These are phyloP conservation scores for Papilio dardanus DNA, from an alignment of 1,140 invertebrate species.

Conservation along the genomic window DNA sequence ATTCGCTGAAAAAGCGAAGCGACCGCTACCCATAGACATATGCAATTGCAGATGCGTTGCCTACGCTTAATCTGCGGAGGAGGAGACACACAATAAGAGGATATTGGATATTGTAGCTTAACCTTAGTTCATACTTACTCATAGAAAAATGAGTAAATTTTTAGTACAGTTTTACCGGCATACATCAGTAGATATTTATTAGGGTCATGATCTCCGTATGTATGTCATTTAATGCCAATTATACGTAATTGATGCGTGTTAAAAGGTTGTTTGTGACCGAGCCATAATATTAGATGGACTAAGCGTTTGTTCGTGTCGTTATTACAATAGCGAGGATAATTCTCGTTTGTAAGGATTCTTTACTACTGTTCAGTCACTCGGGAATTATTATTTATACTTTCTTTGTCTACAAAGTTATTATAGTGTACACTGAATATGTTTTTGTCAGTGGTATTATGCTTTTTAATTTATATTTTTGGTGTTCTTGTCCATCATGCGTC, in stretches of 20 bases:
- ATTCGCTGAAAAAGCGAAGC: no score
- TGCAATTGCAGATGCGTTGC: no score
- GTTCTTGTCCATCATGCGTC: no score
- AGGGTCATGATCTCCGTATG: slow-evolving; percentile 35
- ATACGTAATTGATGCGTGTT: slow-evolving; percentile 38
- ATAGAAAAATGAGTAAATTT: no score
- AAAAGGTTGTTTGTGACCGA: slow-evolving; percentile 36
- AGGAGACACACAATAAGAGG: no score
- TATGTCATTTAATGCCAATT: slow-evolving; percentile 37
- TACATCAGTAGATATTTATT: slow-evolving; percentile 31
- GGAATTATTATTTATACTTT: not conserved
- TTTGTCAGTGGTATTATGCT: no score
- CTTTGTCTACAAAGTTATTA: slow-evolving; percentile 1
- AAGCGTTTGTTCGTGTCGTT: slow-evolving; percentile 32
- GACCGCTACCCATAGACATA: no score
- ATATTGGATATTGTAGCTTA: no score
- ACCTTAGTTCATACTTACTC: no score
- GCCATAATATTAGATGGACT: slow-evolving; percentile 11
- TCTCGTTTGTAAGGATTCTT: slow-evolving; percentile 4
- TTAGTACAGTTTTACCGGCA: not conserved
- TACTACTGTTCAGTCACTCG: not conserved
- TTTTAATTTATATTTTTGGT: no score
- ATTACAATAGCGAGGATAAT: slow-evolving; percentile 21
- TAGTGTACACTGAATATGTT: not conserved
- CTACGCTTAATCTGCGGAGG: no score